Evolutionary conservation across 2,113 vertebrate genomes (phyloP), one percentile per base, ranked within the genome.

Genomic region (Rhadina sibilatrix): DNA sequence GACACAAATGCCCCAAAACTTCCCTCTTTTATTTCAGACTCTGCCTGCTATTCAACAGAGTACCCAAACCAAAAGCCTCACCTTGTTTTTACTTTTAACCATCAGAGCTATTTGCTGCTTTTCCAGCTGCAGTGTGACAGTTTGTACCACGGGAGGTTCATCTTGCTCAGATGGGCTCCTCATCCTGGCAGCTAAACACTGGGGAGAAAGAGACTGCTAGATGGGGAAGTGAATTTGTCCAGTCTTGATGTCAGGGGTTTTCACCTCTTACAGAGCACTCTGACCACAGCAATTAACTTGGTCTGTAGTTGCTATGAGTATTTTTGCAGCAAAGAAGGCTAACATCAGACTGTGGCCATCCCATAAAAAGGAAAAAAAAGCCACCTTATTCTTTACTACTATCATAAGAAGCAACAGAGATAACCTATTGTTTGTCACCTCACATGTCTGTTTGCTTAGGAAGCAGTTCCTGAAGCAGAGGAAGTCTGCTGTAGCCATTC

Each of bases 381-480:
- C 9, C 24, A 65, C 42, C 28, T 85, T 72, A 15, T 54, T 90
- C 46, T 93, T 79, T 57, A 22, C 3, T 79, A 7, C 46, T 52
- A 11, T 46, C 31, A 12, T 46, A 86, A 86, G 35, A 63, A 81
- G 25, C 56, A 81, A 38, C 15, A 85, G 61, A 65, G 77, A 57
- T 94, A 93, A 89, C 54, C 12, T 87, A 12, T 18, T 69, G 61
- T n/a, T 74, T 80, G 20, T 96, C 44, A 78, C 33, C 69, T 89
- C 31, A 35, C 28, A 20, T 66, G 70, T 88, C 28, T 75, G 15
- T 94, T 80, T 96, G 76, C 72, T 60, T 89, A 99, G 99, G 98
- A 98, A 96, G 96, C 93, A 93, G 18, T 99, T 99, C 95, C 92
- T 99, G 94, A 98, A 87, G 72, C 98, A 99, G 98, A 99, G 86